A percentile compares a stretch with the other conserved stretches of the same genome.
Evolutionary conservation across 1,140 invertebrate species (phyloP).

Genomic region (Lepidurus packardi): DNA sequence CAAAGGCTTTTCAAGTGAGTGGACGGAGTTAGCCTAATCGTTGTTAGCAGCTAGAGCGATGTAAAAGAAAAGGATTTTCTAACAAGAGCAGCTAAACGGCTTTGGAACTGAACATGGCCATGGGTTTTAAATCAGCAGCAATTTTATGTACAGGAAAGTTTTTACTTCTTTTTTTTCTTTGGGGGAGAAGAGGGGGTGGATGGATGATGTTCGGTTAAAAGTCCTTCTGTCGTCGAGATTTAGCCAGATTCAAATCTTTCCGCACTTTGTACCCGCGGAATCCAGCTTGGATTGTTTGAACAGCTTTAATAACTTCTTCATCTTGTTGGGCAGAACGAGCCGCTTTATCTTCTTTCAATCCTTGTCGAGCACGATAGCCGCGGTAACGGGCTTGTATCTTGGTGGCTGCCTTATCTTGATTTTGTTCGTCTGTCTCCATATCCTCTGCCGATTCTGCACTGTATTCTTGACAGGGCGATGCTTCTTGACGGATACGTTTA

Average conservation of each 20-base stretch:
- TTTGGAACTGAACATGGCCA: too few species aligned
- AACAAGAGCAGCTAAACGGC: too few species aligned
- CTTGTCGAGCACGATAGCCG: slow-evolving; percentile 62
- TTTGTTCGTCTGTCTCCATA: slow-evolving; percentile 35
- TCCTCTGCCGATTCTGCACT: slow-evolving; percentile 35
- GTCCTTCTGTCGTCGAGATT: neutral
- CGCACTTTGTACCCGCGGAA: slow-evolving; percentile 64
- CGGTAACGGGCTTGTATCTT: slow-evolving; percentile 68
- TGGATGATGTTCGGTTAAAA: neutral
- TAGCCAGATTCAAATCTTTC: slow-evolving; percentile 49
- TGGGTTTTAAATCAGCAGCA: too few species aligned
- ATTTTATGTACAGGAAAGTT: too few species aligned
- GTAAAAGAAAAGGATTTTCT: too few species aligned
- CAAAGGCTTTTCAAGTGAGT: too few species aligned
- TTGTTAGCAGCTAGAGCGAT: too few species aligned
- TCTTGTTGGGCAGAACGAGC: neutral
- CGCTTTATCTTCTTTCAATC: slow-evolving; percentile 43
- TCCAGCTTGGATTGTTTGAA: slow-evolving; percentile 66
- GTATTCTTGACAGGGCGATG: neutral
- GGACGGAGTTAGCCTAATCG: too few species aligned
- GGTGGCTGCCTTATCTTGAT: slow-evolving; percentile 52
- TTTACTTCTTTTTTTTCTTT: too few species aligned
- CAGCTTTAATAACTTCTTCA: slow-evolving; percentile 46
- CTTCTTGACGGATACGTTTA: neutral
- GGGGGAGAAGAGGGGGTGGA: too few species aligned